Percentiles rank a stretch among this genome's conserved stretches.
Conservation (phyloP, 2,888 invertebrate species). For the Caenorhabditis auriculariae region DNA sequence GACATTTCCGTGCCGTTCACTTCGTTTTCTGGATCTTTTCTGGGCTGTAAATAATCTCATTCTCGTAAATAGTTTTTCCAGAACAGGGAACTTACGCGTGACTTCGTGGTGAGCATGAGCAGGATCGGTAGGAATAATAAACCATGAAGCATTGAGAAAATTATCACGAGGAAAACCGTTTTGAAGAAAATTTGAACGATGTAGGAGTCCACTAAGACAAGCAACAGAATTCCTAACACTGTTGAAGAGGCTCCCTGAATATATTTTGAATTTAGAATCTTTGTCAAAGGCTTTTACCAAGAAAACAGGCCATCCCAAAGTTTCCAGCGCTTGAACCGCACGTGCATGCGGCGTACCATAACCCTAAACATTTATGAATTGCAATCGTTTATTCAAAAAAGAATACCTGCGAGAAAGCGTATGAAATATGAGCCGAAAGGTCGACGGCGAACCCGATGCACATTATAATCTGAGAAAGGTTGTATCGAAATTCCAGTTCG, state of each 20-base stretch:
- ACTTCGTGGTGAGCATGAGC: slow-evolving; percentile 47
- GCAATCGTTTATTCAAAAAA: too few relatives aligned
- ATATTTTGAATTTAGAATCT: not conserved
- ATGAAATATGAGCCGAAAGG: slow-evolving; percentile 53
- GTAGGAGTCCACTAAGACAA: slow-evolving; percentile 55
- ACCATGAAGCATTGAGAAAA: slow-evolving; percentile 57
- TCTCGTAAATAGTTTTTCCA: too few relatives aligned
- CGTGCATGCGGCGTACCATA: slow-evolving; percentile 35
- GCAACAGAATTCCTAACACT: slow-evolving; percentile 56
- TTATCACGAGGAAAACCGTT: slow-evolving; percentile 62
- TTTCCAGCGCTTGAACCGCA: slow-evolving; percentile 73
- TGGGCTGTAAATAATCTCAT: too few relatives aligned
- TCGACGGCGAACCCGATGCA: slow-evolving; percentile 89
- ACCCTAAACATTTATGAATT: too few relatives aligned
- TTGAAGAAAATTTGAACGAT: slow-evolving; percentile 62
- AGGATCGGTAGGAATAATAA: slow-evolving; percentile 60
- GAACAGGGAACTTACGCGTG: too few relatives aligned
- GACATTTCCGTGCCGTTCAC: too few relatives aligned
- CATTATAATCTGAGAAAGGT: slow-evolving; percentile 75
- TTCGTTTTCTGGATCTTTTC: too few relatives aligned
- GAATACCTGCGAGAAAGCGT: slow-evolving; percentile 45
- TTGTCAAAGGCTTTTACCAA: slow-evolving; percentile 28
- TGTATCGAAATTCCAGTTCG: not conserved
- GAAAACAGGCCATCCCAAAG: slow-evolving; percentile 84
- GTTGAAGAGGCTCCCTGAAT: slow-evolving; percentile 60